Evolutionary conservation across 2,888 invertebrate genomes (phyloP).

Genomic region (Pachydiplax longipennis): DNA sequence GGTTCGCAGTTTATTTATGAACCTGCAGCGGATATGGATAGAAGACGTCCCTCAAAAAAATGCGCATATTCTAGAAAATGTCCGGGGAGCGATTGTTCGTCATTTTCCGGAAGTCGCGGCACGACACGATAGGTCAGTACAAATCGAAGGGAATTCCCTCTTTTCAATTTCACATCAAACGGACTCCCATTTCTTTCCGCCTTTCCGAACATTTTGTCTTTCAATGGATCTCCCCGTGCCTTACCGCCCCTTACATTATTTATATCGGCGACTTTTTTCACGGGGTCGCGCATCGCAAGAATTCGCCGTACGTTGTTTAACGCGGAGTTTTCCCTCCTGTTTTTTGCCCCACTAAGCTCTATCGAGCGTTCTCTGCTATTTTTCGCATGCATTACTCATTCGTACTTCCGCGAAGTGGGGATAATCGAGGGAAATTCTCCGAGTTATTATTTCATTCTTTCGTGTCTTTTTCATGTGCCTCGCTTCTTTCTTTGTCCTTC

Average conservation of each 20-base stretch:
- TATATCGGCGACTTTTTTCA: conserved; percentile 23
- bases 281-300: conserved; percentile 35
- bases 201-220: neutral
- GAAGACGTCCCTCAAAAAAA: too few relatives aligned
- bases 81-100: neutral
- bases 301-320: neutral
- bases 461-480: neutral
- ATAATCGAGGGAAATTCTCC: neutral
- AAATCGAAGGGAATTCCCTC: neutral
- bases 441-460: too few relatives aligned
- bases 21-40: too few relatives aligned
- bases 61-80: too few relatives aligned
- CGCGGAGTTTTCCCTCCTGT: neutral
- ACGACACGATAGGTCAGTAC: neutral
- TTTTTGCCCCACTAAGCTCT: neutral
- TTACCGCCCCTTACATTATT: conserved; percentile 36
- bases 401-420: neutral
- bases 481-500: neutral
- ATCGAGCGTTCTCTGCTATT: neutral
- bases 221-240: conserved; percentile 31
- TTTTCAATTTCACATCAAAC: neutral
- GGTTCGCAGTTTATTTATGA: too few relatives aligned
- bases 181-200: neutral
- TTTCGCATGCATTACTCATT: conserved; percentile 22
- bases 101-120: neutral